phyloP scores from a whole-genome alignment of 2,113 vertebrate genomes.

The Sturnus vulgaris region DNA sequence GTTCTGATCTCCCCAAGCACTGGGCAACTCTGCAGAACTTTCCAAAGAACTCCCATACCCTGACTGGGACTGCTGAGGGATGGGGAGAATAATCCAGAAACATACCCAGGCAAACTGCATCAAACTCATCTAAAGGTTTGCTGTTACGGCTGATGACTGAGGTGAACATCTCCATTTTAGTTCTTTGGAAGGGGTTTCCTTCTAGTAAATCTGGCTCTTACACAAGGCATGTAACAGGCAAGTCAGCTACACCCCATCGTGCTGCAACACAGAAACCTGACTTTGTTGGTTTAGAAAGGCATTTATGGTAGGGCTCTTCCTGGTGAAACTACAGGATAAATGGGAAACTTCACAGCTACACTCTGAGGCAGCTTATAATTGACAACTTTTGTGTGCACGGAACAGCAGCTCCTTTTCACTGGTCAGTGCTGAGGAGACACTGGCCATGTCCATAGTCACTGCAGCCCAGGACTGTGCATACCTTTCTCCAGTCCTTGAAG shows the following conservation, averaged over 20 bases:
- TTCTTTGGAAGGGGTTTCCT: neutral
- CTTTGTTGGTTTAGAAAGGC: neutral
- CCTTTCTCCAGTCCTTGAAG: conserved; percentile 97
- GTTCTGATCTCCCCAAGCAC: neutral
- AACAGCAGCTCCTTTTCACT: neutral
- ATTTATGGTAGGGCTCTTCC: neutral
- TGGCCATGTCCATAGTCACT: neutral
- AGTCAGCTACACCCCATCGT: neutral
- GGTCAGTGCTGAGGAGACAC: neutral
- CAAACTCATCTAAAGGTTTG: neutral
- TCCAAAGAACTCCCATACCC: neutral
- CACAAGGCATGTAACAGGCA: neutral
- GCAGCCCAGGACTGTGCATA: conserved; percentile 38
- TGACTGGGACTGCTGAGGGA: neutral
- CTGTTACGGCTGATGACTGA: neutral
- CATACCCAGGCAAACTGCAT: neutral
- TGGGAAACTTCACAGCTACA: neutral
- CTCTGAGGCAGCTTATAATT: neutral
- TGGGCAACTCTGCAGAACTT: neutral
- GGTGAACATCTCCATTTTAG: neutral
- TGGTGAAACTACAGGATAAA: neutral
- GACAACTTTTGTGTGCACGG: neutral
- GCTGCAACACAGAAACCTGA: neutral
- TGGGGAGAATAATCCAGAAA: neutral
- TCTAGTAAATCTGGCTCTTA: neutral